Conservation (phyloP, 2,888 invertebrate species). For the Deilephila elpenor region DNA sequence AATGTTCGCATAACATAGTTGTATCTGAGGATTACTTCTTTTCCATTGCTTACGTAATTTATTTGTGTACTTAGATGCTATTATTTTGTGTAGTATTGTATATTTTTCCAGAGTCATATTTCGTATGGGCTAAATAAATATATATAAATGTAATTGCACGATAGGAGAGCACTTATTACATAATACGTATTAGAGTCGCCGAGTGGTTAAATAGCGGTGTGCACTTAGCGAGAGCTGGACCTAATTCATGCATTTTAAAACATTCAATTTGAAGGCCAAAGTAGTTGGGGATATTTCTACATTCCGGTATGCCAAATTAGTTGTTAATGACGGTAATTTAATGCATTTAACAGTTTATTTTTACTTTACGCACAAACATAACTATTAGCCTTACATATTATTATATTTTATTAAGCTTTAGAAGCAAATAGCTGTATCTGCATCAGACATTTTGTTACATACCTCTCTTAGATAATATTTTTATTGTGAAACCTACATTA, state of each 20-base stretch:
- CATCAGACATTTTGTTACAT: slow-evolving; percentile 77
- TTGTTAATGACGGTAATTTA: slow-evolving; percentile 53
- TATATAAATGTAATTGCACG: slow-evolving; percentile 26
- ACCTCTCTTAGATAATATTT: slow-evolving; percentile 82
- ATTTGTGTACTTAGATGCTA: slow-evolving; percentile 39
- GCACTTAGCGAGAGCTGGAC: slow-evolving; percentile 19
- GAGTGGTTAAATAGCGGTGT: slow-evolving; percentile 13
- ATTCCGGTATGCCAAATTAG: slow-evolving; percentile 81
- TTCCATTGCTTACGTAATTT: slow-evolving; percentile 36
- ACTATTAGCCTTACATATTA: slow-evolving; percentile 32
- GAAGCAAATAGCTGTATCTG: slow-evolving; percentile 69
- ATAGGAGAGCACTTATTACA: slow-evolving; percentile 24
- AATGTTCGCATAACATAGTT: slow-evolving; percentile 53
- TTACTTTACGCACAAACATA: slow-evolving; percentile 40
- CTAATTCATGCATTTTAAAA: slow-evolving; percentile 25
- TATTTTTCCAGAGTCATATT: slow-evolving; percentile 37
- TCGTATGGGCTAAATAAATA: slow-evolving; percentile 32
- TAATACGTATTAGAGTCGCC: slow-evolving; percentile 19
- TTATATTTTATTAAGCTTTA: slow-evolving; percentile 39
- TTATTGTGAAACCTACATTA: slow-evolving; percentile 84
- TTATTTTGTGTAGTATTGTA: slow-evolving; percentile 34
- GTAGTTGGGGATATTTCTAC: slow-evolving; percentile 67
- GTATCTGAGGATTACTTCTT: slow-evolving; percentile 50
- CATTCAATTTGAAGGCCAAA: slow-evolving; percentile 52
- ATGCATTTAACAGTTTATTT: slow-evolving; percentile 63